Evolutionary conservation across 2,113 vertebrate species (phyloP).

Genomic region (Cryptotis parvus): DNA sequence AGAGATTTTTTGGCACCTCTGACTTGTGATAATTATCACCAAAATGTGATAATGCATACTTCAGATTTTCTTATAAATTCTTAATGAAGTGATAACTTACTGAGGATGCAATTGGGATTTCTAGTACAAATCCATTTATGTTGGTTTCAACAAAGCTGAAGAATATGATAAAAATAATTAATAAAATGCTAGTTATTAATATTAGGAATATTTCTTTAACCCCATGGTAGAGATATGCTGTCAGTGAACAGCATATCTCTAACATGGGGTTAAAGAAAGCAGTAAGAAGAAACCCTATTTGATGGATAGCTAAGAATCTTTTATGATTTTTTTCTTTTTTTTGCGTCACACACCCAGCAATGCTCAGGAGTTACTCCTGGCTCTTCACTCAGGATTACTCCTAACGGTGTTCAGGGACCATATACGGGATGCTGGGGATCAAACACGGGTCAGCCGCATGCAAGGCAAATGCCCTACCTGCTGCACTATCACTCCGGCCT

Average conservation of each 20-base stretch:
- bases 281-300: neutral
- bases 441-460: too few species aligned
- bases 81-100: constrained; percentile 72
- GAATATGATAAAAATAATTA: constrained; percentile 49
- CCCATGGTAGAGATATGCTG: too few species aligned
- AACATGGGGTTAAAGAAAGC: neutral
- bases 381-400: too few species aligned
- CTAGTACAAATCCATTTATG: constrained; percentile 55
- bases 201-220: too few species aligned
- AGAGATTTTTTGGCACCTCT: constrained; percentile 66
- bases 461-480: too few species aligned
- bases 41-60: constrained; percentile 72
- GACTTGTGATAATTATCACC: constrained; percentile 56
- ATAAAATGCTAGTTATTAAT: neutral
- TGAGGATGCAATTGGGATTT: constrained; percentile 72
- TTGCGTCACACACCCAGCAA: too few species aligned
- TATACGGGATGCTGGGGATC: too few species aligned
- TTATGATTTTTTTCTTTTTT: too few species aligned
- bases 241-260: neutral
- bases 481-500: too few species aligned
- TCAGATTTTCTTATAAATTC: constrained; percentile 70
- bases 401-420: too few species aligned
- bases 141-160: fast-evolving
- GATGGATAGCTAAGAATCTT: neutral
- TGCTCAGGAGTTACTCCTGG: too few species aligned